Evolutionary conservation across 2,888 invertebrate genomes (phyloP).

Genomic region (Fragum whitleyi): DNA sequence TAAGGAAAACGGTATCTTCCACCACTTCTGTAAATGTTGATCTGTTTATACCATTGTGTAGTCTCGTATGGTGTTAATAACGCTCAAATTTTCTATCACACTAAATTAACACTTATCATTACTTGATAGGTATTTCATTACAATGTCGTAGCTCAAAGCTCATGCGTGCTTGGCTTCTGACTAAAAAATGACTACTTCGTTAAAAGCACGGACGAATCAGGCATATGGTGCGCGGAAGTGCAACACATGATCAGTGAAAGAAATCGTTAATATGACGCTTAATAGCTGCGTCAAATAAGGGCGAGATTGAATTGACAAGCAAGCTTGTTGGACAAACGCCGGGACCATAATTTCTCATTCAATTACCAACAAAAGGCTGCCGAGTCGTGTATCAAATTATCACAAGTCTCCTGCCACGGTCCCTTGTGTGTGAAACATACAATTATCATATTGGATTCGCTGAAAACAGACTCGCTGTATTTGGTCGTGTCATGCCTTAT

Average conservation of each 20-base stretch:
- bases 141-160: too few species aligned
- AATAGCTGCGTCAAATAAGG: constrained; percentile 15
- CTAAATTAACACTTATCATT: too few species aligned
- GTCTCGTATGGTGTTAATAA: too few species aligned
- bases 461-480: constrained; percentile 33
- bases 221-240: background rate
- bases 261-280: constrained; percentile 11
- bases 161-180: too few species aligned
- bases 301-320: constrained; percentile 15
- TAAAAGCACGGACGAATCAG: too few species aligned
- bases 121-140: too few species aligned
- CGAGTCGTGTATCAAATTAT: constrained; percentile 50
- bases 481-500: background rate
- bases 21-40: too few species aligned
- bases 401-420: constrained; percentile 11
- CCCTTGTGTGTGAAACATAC: constrained; percentile 28
- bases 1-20: too few species aligned
- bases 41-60: too few species aligned
- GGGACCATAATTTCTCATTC: constrained; percentile 53
- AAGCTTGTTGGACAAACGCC: constrained; percentile 18
- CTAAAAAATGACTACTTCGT: too few species aligned
- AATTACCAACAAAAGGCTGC: constrained; percentile 48
- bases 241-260: background rate
- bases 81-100: too few species aligned
- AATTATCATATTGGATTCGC: constrained; percentile 49